Percentiles rank a stretch among this genome's conserved stretches.
These are phyloP conservation scores for Lepilemur ruficaudatus DNA, from an alignment of 2,797 vertebrate species.

Conservation along the genomic window DNA sequence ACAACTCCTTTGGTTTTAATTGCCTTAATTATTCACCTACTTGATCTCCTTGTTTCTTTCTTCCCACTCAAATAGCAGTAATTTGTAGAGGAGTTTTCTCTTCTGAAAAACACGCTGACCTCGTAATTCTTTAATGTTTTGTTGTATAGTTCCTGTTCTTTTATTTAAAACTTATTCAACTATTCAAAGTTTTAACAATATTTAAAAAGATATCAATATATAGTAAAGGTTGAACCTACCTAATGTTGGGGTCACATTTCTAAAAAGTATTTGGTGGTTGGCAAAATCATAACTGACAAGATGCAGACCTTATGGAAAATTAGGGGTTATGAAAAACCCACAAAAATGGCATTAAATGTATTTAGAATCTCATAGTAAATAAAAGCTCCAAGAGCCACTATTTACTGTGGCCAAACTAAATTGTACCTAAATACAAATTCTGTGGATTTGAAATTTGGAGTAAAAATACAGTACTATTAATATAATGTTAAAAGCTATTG, in stretches of 20 bases:
- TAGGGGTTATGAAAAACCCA: not conserved
- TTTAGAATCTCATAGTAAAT: not conserved
- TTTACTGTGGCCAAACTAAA: not conserved
- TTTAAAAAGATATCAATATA: not conserved
- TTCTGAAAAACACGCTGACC: constrained; percentile 3
- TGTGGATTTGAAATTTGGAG: not conserved
- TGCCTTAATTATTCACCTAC: constrained; percentile 57
- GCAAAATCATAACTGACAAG: not conserved
- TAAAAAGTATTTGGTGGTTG: not conserved
- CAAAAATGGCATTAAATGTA: not conserved
- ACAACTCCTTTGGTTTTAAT: constrained; percentile 58
- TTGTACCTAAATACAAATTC: not conserved
- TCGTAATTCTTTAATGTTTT: constrained; percentile 10
- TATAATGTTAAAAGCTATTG: not conserved
- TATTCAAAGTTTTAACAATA: not conserved
- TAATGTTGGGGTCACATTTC: constrained; percentile 13
- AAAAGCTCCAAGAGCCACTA: not conserved
- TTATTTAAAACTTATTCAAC: not conserved
- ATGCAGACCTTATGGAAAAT: not conserved
- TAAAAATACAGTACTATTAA: not conserved
- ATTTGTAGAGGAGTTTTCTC: constrained; percentile 8
- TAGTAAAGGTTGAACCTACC: not conserved
- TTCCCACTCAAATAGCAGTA: not conserved
- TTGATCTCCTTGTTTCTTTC: constrained; percentile 9
- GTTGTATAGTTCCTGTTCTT: not conserved